A percentile compares a stretch with the other conserved stretches of the same genome.
Conservation (phyloP, 2,797 vertebrate species). For the Sylvilagus floridanus region DNA sequence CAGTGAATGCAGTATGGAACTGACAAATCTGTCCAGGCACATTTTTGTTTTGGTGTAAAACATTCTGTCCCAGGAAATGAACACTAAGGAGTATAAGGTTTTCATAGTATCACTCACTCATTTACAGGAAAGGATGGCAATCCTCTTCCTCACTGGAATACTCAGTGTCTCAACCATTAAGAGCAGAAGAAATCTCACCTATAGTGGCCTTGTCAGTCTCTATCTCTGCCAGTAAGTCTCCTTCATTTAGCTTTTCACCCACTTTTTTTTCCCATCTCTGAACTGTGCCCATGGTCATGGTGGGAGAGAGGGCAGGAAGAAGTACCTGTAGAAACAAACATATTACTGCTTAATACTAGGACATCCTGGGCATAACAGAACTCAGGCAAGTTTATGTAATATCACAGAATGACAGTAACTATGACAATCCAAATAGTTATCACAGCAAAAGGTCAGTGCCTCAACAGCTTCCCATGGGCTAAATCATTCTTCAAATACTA, state of each 20-base stretch:
- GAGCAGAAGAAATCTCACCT: conserved; percentile 88
- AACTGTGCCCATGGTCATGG: conserved; percentile 99
- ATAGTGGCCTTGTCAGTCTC: conserved; percentile 99
- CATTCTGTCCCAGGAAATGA: conserved; percentile 38
- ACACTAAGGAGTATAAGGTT: conserved; percentile 56
- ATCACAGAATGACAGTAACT: not conserved
- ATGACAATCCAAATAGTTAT: not conserved
- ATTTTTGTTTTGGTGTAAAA: conserved; percentile 15
- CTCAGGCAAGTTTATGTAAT: not conserved
- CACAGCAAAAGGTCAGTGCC: not conserved
- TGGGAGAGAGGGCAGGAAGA: conserved; percentile 98
- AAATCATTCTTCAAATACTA: conserved; percentile 6
- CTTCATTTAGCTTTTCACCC: conserved; percentile 96
- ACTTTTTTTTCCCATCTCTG: conserved; percentile 99
- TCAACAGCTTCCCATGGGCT: not conserved
- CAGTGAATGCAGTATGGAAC: not conserved
- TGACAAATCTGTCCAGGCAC: not conserved
- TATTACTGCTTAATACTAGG: not conserved
- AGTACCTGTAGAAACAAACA: conserved; percentile 88
- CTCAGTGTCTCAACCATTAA: conserved; percentile 66
- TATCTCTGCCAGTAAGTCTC: conserved; percentile 98
- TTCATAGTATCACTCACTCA: conserved; percentile 38
- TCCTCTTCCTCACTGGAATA: conserved; percentile 67
- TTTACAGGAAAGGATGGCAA: conserved; percentile 35
- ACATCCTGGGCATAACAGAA: not conserved